phyloP scores from a whole-genome alignment of 1,140 invertebrate genomes.

The Physella acuta region DNA sequence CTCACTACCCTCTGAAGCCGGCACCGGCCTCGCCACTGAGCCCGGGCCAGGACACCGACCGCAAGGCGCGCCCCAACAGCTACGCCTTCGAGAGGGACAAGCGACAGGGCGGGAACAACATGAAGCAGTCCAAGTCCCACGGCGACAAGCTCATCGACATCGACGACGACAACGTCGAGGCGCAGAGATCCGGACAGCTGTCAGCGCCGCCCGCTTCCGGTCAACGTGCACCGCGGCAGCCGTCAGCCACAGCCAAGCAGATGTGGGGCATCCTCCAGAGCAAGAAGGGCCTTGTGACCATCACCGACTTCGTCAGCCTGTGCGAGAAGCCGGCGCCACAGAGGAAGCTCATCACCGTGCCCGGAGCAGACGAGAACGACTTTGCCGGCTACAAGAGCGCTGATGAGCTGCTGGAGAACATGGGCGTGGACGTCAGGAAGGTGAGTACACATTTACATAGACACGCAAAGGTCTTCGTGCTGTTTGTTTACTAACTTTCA shows the following conservation, averaged over 20 bases:
- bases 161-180: conserved; percentile 35
- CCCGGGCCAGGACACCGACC: conserved; percentile 2
- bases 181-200: conserved; percentile 18
- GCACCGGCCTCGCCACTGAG: conserved; percentile 31
- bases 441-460: too few relatives aligned
- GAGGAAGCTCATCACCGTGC: conserved; percentile 46
- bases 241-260: conserved; percentile 41
- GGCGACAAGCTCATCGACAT: conserved; percentile 47
- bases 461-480: too few relatives aligned
- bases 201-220: conserved; percentile 25
- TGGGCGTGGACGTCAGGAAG: conserved; percentile 55
- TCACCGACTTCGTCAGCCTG: conserved; percentile 47
- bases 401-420: conserved; percentile 49
- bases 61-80: conserved; percentile 31
- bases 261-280: conserved; percentile 48
- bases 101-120: conserved; percentile 8
- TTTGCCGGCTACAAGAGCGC: conserved; percentile 46
- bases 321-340: conserved; percentile 46
- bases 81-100: conserved; percentile 32
- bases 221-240: neutral
- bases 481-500: too few relatives aligned
- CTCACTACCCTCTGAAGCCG: conserved; percentile 46
- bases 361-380: conserved; percentile 43
- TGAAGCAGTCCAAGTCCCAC: conserved; percentile 31
- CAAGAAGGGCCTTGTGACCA: conserved; percentile 51